Evolutionary conservation across 2,113 vertebrate genomes (phyloP).

Genomic region (Mohoua ochrocephala): DNA sequence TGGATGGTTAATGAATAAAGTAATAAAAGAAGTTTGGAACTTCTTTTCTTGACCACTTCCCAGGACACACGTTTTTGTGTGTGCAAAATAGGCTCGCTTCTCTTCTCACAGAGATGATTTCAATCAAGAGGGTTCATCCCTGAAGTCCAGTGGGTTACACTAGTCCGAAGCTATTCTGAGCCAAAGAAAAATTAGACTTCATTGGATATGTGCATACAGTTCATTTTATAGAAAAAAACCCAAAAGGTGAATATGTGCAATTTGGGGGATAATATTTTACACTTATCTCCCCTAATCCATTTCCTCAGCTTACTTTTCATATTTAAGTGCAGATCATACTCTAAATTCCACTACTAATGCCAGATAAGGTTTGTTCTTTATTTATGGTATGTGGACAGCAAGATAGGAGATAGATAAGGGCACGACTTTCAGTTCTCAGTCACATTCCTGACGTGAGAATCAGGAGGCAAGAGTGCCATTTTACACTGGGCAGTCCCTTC

Average conservation of each 20-base stretch:
- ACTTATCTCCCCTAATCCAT: not conserved
- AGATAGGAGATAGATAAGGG: not conserved
- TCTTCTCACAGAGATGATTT: not conserved
- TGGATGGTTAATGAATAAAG: slow-evolving; percentile 39
- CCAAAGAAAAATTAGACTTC: not conserved
- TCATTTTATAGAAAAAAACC: not conserved
- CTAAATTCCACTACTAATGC: not conserved
- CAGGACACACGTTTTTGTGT: not conserved
- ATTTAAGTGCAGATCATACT: not conserved
- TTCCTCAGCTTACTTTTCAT: not conserved
- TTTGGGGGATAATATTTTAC: not conserved
- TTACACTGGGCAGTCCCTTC: not conserved
- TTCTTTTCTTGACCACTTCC: not conserved
- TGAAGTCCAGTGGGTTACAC: not conserved
- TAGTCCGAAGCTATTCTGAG: not conserved
- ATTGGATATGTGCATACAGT: not conserved
- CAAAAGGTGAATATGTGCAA: not conserved
- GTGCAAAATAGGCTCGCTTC: not conserved
- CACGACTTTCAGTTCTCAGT: not conserved
- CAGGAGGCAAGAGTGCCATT: not conserved
- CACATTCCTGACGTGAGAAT: not conserved
- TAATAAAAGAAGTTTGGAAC: slow-evolving; percentile 29
- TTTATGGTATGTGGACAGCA: not conserved
- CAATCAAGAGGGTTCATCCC: not conserved
- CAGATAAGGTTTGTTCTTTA: not conserved